Conservation (phyloP, 2,888 invertebrate species). For the Watsonalla binaria region DNA sequence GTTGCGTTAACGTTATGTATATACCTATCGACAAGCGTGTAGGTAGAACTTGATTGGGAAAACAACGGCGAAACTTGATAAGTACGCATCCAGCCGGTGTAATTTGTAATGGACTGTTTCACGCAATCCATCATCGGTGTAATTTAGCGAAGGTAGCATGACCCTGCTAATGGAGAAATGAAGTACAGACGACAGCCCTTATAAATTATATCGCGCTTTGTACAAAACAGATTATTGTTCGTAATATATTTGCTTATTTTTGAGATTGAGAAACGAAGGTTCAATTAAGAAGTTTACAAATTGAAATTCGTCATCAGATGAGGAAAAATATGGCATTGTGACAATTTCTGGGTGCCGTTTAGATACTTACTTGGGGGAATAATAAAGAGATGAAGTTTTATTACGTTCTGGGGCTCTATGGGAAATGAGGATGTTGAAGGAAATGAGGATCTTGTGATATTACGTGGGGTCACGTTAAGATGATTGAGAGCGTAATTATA, state of each 20-base stretch:
- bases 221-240: neutral
- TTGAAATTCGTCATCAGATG: neutral
- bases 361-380: neutral
- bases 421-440: neutral
- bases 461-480: neutral
- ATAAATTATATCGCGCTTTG: conserved; percentile 26
- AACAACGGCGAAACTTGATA: conserved; percentile 7
- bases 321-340: neutral
- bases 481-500: neutral
- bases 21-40: neutral
- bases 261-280: neutral
- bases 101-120: conserved; percentile 32
- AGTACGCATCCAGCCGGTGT: conserved; percentile 18
- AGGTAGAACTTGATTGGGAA: conserved; percentile 2
- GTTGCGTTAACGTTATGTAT: neutral
- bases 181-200: conserved; percentile 30
- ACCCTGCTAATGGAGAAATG: conserved; percentile 44
- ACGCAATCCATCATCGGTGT: conserved; percentile 41
- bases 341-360: neutral
- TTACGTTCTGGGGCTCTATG: neutral
- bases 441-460: neutral
- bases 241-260: neutral
- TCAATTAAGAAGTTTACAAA: neutral
- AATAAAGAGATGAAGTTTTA: neutral
- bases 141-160: conserved; percentile 41